phyloP scores from a whole-genome alignment of 92 coral and sea anemone species.

The Porites lobata region DNA sequence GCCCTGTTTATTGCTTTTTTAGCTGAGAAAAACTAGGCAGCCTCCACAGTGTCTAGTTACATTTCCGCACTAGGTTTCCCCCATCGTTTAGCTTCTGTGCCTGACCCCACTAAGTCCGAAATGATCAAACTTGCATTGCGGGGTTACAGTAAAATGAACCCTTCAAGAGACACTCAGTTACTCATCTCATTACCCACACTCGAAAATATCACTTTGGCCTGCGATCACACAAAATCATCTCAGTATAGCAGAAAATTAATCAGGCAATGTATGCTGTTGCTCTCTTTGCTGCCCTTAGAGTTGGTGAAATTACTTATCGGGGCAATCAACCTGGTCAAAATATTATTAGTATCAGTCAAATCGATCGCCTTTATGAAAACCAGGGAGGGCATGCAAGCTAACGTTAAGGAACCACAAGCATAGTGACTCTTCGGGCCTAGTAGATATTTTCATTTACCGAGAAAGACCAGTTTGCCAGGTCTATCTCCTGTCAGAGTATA shows the following conservation, averaged over 20 bases:
- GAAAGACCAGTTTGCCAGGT: too few species aligned
- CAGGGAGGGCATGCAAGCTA: background rate
- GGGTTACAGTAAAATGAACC: background rate
- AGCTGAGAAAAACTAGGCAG: constrained; percentile 10
- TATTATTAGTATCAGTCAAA: background rate
- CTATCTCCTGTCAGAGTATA: too few species aligned
- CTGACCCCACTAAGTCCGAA: background rate
- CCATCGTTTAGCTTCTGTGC: too few species aligned
- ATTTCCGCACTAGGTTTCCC: too few species aligned
- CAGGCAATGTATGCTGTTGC: constrained; percentile 6
- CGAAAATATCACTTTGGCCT: background rate
- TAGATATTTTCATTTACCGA: too few species aligned
- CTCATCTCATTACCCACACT: background rate
- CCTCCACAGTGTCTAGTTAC: background rate
- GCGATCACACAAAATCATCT: background rate
- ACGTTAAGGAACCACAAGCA: too few species aligned
- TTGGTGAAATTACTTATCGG: constrained; percentile 35
- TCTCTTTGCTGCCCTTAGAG: constrained; percentile 28
- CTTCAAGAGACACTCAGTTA: background rate
- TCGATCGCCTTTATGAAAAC: background rate
- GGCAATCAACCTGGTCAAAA: constrained; percentile 9
- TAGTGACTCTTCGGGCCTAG: too few species aligned
- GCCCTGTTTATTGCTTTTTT: constrained; percentile 34
- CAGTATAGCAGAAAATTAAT: background rate
- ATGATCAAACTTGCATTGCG: background rate